A percentile compares a stretch with the other conserved stretches of the same genome.
Conservation (phyloP, 2,888 invertebrate genomes). For the Amphipyra tragopoginis region DNA sequence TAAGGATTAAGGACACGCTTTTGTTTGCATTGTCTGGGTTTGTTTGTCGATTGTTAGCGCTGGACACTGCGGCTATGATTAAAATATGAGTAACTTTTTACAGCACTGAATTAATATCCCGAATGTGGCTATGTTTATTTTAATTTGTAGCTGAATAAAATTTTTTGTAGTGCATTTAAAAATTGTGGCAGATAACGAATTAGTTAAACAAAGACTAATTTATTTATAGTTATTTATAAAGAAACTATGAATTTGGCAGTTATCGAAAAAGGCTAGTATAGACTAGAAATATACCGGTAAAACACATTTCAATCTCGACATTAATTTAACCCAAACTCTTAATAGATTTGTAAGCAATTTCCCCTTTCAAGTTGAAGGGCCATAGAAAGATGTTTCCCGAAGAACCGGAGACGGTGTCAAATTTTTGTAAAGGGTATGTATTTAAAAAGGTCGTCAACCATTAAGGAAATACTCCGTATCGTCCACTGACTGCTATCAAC, state of each 20-base stretch:
- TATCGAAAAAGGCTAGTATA: too few relatives aligned
- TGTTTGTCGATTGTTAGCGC: conserved; percentile 17
- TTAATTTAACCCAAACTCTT: conserved; percentile 8
- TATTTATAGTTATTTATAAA: too few relatives aligned
- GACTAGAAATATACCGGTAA: too few relatives aligned
- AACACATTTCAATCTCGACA: neutral
- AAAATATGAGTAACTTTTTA: conserved; percentile 5
- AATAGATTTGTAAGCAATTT: conserved; percentile 29
- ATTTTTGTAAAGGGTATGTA: conserved; percentile 26
- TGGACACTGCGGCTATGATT: conserved; percentile 17
- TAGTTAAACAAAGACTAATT: too few relatives aligned
- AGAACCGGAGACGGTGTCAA: conserved; percentile 8
- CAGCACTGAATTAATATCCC: neutral
- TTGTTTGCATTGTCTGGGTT: conserved; percentile 17
- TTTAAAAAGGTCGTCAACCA: neutral
- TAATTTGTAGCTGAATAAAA: neutral
- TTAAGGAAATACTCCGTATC: too few relatives aligned
- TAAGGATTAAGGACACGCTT: conserved; percentile 9
- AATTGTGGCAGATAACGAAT: neutral
- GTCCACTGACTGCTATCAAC: neutral
- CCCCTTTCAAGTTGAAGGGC: conserved; percentile 2
- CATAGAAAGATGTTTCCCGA: conserved; percentile 19
- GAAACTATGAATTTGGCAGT: too few relatives aligned
- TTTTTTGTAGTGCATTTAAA: neutral
- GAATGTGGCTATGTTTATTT: neutral